Evolutionary conservation across 2,888 invertebrate species (phyloP), one percentile per base, ranked within the genome.

Genomic region (Rhagium mordax): DNA sequence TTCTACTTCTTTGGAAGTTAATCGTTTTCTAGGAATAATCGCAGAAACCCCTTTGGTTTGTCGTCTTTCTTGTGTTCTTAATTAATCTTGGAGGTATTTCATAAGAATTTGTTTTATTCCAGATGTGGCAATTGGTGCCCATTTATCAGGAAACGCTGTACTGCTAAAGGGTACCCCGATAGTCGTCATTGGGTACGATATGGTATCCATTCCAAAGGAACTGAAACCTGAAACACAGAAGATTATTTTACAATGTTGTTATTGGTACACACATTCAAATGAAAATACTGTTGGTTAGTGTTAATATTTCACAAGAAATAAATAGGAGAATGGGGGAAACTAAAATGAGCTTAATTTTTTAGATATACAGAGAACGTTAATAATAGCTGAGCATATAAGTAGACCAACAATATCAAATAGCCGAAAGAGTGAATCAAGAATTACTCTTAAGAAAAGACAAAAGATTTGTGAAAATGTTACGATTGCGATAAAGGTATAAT

Each of bases 111-210:
- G 18, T 51, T 18, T 51, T 70, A 71, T 89, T 90, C 76, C 84
- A 92, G 92, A 92, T 86, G 72, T 92, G 68, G 90, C 90, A 0
- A 86, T 92, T 10, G 93, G 93, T 1, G 90, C 93, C 0, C 89
- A 90, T 71, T 84, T 87, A n/a, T 91, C 92, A 1, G 89, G 88
- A 15, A 89, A 90, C 70, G 91, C 88, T 0, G 90, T 92, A 2
- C 67, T 93, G 3, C 88, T 92, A 20, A 84, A 88, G 72, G 82
- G 86, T n/a, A 84, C 81, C 68, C 89, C 89, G 0, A 82, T 88
- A 1, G 82, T 88, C 18, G 73, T 71, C 4, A 66, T 83, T 74
- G 0, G 64, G 10, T 70, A 74, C 53, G 24, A 48, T 20, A 66
- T 78, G 16, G 21, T 13, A 5, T 41, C 70, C 4, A 67, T 60